Base-by-base conservation (phyloP, 2,888 invertebrate genomes). In the Dromius quadrimaculatus region DNA sequence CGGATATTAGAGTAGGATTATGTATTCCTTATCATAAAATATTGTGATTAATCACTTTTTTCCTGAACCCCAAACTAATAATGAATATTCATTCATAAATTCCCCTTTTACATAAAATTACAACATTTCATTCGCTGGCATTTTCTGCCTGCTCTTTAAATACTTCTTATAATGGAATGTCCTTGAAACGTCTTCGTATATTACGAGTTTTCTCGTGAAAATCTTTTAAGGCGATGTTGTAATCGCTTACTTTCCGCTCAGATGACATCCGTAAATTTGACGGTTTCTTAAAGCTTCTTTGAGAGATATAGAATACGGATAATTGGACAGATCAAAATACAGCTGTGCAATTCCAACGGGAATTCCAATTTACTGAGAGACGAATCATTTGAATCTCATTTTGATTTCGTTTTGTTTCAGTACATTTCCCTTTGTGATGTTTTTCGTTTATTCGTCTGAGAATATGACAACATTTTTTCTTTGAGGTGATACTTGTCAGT, bases 241-340 rank as follows among this genome's bases (percentile, higher is more conserved):
- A 54, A 54, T 54, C 50, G 50, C 50, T 54, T 54, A 54, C 50
- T 54, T 54, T 54, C 50, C 50, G 50, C 50, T 54, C 15, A 15
- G 28, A 13, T 28, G 50, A 54, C 50, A 28, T 54, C 50, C 28
- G 50, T 15, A 54, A 28, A 54, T 54, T 54, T 54, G 50, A 54
- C 32, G 50, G 50, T 54, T 54, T 28, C 28, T 54, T 28, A 15
- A 11, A 28, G 28, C 23, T 2, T 13, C 23, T 54, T 54, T 28
- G 50, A 54, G 50, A 15, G 28, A 28, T 54, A 15, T 8, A 41
- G 41, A 41, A 32, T 17, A 4, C 13, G 28, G 28, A 54, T 54
- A 54, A 54, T 54, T 54, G 50, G 47, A 23, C 32, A 23, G 50
- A 54, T 54, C 50, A 54, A 8, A 54, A 54, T 15, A 54, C 50